Conservation (phyloP, 2,797 vertebrate genomes). For the Acomys russatus region DNA sequence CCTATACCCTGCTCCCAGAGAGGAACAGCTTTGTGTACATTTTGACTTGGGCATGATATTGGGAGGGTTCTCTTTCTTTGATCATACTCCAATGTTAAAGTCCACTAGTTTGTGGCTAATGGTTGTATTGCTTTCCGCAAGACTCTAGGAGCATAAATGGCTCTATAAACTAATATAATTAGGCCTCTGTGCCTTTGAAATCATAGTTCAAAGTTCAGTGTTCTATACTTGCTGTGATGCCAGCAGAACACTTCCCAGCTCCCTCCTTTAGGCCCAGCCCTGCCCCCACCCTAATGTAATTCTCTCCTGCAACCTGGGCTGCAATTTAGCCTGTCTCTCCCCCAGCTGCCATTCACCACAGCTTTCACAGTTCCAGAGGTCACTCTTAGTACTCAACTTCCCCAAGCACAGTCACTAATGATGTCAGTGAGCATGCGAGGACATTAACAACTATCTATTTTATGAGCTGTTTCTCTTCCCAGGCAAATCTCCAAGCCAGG, state of each 20-base stretch:
- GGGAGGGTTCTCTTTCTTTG: not conserved
- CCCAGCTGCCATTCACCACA: not conserved
- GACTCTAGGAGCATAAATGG: not conserved
- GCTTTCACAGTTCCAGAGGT: not conserved
- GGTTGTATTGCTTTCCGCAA: not conserved
- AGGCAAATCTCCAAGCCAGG: not conserved
- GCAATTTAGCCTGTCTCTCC: not conserved
- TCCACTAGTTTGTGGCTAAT: not conserved
- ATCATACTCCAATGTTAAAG: not conserved
- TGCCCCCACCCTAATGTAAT: not conserved
- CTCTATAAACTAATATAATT: not conserved
- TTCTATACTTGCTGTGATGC: not conserved
- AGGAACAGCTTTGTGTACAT: not conserved
- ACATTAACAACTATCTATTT: slow-evolving; percentile 38
- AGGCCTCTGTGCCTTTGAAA: not conserved
- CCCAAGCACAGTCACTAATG: not conserved
- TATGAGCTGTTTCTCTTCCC: not conserved
- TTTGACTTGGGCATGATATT: not conserved
- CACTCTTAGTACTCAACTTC: not conserved
- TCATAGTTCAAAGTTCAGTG: not conserved
- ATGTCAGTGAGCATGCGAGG: not conserved
- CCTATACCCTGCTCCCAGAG: not conserved
- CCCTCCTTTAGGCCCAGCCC: not conserved
- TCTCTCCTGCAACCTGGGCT: not conserved
- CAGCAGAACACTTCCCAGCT: not conserved